phyloP scores from a whole-genome alignment of 1,140 invertebrate species.

The Bombus cullumanus region DNA sequence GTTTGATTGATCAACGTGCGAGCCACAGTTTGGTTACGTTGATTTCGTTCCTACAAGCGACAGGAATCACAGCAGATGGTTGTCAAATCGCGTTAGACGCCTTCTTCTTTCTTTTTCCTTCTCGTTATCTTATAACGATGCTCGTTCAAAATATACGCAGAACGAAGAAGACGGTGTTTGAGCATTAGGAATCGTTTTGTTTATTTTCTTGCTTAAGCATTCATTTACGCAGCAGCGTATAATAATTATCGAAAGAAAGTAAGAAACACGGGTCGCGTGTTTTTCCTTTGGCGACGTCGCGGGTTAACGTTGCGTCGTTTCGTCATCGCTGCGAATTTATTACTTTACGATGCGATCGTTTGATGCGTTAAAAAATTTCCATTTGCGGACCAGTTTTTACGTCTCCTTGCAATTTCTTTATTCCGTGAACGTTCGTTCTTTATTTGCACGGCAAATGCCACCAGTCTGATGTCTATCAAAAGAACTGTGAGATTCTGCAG shows the following conservation, averaged over 20 bases:
- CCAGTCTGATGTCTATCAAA: neutral
- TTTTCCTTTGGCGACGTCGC: conserved; percentile 25
- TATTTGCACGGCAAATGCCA: neutral
- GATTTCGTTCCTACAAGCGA: neutral
- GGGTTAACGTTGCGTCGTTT: neutral
- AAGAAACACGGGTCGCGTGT: neutral
- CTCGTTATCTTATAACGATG: no score
- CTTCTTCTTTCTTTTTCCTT: no score
- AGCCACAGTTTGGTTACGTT: neutral
- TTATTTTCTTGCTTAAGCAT: no score
- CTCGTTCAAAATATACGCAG: no score
- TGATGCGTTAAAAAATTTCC: conserved; percentile 15
- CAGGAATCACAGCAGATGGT: neutral
- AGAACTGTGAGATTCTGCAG: neutral
- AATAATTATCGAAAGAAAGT: neutral
- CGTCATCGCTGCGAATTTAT: conserved; percentile 12
- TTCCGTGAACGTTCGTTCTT: neutral
- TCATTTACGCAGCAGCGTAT: neutral
- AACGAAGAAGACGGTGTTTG: no score
- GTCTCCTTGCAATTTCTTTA: neutral
- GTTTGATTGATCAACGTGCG: neutral
- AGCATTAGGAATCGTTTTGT: neutral
- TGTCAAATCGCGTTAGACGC: neutral
- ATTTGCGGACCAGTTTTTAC: neutral
- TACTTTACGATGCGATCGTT: neutral